Evolutionary conservation across 2,888 invertebrate genomes (phyloP).

Genomic region (Leucophenga maculata): DNA sequence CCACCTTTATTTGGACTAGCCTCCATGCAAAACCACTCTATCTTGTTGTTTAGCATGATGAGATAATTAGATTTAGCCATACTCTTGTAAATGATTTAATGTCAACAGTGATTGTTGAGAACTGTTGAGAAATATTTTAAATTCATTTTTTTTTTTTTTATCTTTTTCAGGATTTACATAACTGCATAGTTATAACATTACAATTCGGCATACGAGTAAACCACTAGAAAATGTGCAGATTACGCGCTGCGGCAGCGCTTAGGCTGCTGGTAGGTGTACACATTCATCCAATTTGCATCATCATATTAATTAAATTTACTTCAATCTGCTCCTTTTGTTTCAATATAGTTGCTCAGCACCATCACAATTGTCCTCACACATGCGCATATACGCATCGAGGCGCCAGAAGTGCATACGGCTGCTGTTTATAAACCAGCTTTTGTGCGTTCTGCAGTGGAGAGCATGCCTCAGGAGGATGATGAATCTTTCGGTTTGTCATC

Average conservation of each 20-base stretch:
- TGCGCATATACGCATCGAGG: constrained; percentile 64
- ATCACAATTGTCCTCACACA: neutral
- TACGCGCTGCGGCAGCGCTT: constrained; percentile 33
- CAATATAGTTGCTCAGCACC: constrained; percentile 41
- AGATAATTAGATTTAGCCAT: too few species aligned
- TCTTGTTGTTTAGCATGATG: too few species aligned
- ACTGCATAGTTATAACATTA: too few species aligned
- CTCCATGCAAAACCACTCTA: too few species aligned
- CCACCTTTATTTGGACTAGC: too few species aligned
- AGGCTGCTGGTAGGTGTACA: constrained; percentile 45
- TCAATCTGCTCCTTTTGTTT: neutral
- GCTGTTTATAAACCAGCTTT: constrained; percentile 60
- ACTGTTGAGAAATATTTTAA: too few species aligned
- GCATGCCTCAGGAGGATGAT: constrained; percentile 57
- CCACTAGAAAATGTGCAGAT: constrained; percentile 35
- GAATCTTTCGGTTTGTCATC: constrained; percentile 28
- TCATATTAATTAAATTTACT: neutral
- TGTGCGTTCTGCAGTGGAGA: constrained; percentile 70
- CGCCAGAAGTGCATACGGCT: constrained; percentile 56
- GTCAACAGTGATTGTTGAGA: too few species aligned
- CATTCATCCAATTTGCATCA: neutral
- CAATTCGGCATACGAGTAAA: too few species aligned
- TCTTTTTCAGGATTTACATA: too few species aligned
- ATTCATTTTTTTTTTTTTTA: too few species aligned
- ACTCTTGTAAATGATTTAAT: too few species aligned